phyloP scores from a whole-genome alignment of 2,888 invertebrate species.

The Anaspis maculata region DNA sequence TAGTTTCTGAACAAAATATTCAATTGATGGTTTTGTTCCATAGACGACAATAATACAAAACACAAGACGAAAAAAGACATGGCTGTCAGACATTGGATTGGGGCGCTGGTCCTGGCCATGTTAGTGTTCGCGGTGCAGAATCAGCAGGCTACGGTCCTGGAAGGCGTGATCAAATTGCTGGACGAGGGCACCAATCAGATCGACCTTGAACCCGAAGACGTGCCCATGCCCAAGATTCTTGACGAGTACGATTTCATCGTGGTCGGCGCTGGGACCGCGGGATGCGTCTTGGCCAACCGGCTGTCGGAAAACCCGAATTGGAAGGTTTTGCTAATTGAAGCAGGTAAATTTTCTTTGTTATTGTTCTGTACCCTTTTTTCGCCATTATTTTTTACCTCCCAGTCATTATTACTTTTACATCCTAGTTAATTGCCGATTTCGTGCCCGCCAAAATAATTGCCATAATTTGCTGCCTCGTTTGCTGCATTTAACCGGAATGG shows the following conservation, averaged over 20 bases:
- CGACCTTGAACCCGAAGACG: slow-evolving; percentile 49
- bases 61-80: too few species aligned
- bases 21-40: too few species aligned
- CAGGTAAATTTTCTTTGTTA: slow-evolving; percentile 48
- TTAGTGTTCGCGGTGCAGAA: too few species aligned
- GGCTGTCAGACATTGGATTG: too few species aligned
- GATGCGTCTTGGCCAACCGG: slow-evolving; percentile 66
- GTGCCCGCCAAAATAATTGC: too few species aligned
- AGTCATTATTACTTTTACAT: too few species aligned
- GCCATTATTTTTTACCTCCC: neutral
- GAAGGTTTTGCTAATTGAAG: slow-evolving; percentile 64
- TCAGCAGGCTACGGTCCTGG: too few species aligned
- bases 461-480: too few species aligned
- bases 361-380: neutral
- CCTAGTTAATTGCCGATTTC: too few species aligned
- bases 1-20: too few species aligned
- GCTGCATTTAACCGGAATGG: too few species aligned
- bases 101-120: neutral
- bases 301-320: slow-evolving; percentile 61
- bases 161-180: slow-evolving; percentile 48
- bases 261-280: slow-evolving; percentile 75
- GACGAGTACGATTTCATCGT: slow-evolving; percentile 68
- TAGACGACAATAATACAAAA: too few species aligned
- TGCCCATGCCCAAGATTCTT: slow-evolving; percentile 36
- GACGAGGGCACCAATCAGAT: slow-evolving; percentile 47